Conservation (phyloP, 2,888 invertebrate species). For the Fragum fragum region DNA sequence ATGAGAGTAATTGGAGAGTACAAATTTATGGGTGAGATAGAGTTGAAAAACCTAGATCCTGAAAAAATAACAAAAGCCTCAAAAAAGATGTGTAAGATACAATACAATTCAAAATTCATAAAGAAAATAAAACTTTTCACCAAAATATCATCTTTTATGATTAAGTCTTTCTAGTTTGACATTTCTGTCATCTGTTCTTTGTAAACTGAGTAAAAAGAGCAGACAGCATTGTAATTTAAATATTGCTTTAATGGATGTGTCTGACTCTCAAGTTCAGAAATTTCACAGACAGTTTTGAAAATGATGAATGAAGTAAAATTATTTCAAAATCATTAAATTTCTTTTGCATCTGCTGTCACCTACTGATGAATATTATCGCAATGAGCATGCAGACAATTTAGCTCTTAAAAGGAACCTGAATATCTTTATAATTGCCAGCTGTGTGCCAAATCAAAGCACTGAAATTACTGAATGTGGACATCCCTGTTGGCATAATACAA, state of each 20-base stretch:
- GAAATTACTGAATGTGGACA: too few species aligned
- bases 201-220: neutral
- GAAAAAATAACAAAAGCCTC: too few species aligned
- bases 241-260: slow-evolving; percentile 1
- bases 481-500: too few species aligned
- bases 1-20: too few species aligned
- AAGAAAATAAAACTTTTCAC: slow-evolving; percentile 1
- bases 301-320: neutral
- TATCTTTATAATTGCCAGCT: too few species aligned
- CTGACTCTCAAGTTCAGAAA: neutral
- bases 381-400: too few species aligned
- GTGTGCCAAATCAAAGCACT: too few species aligned
- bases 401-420: too few species aligned
- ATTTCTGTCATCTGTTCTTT: slow-evolving; percentile 8
- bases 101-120: neutral
- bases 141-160: neutral
- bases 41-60: too few species aligned
- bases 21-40: too few species aligned
- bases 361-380: too few species aligned
- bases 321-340: neutral
- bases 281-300: slow-evolving; percentile 1
- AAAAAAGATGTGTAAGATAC: too few species aligned
- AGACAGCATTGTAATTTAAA: neutral
- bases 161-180: slow-evolving; percentile 1
- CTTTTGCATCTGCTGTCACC: neutral